phyloP scores from a whole-genome alignment of 2,113 vertebrate genomes.

The Circaetus cinerascens region DNA sequence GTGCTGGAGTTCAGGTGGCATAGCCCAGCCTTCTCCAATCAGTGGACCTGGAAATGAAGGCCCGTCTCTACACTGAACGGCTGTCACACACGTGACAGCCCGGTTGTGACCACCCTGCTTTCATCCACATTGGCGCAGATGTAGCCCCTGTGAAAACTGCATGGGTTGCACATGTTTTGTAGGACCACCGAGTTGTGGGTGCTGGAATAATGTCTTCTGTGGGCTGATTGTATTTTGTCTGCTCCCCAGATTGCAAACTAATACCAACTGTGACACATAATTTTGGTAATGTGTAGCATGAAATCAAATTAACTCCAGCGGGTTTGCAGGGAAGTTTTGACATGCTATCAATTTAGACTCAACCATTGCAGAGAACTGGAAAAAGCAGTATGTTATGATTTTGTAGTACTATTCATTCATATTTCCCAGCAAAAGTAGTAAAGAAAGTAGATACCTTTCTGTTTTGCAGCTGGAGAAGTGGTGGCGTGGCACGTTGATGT shows the following conservation, averaged over 20 bases:
- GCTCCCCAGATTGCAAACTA: not conserved
- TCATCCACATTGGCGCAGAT: accelerated
- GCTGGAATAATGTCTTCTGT: not conserved
- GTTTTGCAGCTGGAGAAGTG: not conserved
- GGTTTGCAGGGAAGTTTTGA: not conserved
- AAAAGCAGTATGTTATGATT: not conserved
- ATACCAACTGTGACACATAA: not conserved
- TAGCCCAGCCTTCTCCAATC: not conserved
- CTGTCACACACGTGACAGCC: not conserved
- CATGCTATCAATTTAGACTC: not conserved
- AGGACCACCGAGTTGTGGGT: not conserved
- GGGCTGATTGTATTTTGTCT: not conserved
- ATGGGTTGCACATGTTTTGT: accelerated
- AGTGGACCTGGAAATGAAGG: not conserved
- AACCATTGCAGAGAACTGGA: not conserved
- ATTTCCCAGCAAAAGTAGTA: not conserved
- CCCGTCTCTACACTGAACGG: accelerated
- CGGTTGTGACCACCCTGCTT: accelerated
- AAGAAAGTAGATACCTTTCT: not conserved
- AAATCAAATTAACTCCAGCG: not conserved
- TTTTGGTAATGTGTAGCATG: not conserved
- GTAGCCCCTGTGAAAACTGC: not conserved
- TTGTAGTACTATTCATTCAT: not conserved
- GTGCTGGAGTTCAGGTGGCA: not conserved
- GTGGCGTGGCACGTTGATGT: accelerated